Conservation (phyloP, 2,888 invertebrate species). For the Meta bourneti region DNA sequence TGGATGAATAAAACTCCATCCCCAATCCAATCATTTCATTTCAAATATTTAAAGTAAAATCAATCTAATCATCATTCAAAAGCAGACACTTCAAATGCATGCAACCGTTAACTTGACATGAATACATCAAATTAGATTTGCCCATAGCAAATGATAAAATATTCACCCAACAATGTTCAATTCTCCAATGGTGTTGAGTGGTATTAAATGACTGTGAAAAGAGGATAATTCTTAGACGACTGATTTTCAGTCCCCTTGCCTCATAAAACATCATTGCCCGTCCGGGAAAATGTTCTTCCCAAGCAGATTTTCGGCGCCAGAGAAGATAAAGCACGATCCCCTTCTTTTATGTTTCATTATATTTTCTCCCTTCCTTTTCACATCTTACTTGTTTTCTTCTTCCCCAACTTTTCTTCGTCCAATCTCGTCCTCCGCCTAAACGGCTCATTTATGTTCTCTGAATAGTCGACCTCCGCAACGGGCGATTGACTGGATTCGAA, state of each 20-base stretch:
- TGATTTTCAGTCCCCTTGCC: slow-evolving; percentile 9
- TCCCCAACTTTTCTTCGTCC: slow-evolving; percentile 9
- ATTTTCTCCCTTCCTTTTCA: neutral
- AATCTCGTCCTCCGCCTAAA: slow-evolving; percentile 40
- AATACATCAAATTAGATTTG: no score
- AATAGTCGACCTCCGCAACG: slow-evolving; percentile 33
- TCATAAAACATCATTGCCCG: neutral
- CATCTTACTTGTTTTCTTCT: slow-evolving; percentile 20
- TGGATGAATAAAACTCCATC: no score
- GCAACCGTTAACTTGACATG: no score
- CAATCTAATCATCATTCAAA: no score
- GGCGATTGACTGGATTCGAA: neutral
- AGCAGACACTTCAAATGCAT: no score
- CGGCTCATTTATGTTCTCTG: slow-evolving; percentile 35
- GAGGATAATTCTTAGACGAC: slow-evolving; percentile 26
- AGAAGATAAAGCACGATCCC: slow-evolving; percentile 62
- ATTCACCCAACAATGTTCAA: no score
- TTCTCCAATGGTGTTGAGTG: neutral
- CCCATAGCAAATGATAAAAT: no score
- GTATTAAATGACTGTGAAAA: slow-evolving; percentile 30
- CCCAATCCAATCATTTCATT: no score
- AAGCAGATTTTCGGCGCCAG: slow-evolving; percentile 65
- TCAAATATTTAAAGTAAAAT: no score
- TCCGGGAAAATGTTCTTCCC: slow-evolving; percentile 49
- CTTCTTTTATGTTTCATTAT: slow-evolving; percentile 2